phyloP scores from a whole-genome alignment of 2,888 invertebrate genomes.

The Papilio elwesi region DNA sequence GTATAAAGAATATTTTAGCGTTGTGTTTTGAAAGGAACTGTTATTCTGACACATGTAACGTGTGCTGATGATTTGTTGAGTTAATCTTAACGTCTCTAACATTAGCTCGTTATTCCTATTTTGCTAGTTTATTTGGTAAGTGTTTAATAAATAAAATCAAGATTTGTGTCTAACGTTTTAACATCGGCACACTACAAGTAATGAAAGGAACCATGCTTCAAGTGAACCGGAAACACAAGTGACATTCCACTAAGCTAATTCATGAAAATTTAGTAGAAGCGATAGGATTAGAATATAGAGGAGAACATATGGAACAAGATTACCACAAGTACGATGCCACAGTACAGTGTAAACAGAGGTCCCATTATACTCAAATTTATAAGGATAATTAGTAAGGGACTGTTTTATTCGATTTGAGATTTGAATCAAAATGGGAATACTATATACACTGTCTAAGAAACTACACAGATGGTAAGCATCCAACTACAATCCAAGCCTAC shows the following conservation, averaged over 20 bases:
- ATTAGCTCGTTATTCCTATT: constrained; percentile 10
- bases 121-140: constrained; percentile 37
- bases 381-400: background rate
- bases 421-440: background rate
- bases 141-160: constrained; percentile 47
- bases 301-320: constrained; percentile 38
- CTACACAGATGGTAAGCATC: constrained; percentile 35
- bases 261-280: constrained; percentile 65
- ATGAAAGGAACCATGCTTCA: constrained; percentile 65
- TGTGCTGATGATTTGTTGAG: constrained; percentile 5
- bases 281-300: constrained; percentile 47
- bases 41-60: background rate
- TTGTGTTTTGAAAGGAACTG: too few relatives aligned
- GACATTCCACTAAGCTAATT: constrained; percentile 59
- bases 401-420: background rate
- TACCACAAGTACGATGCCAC: constrained; percentile 38
- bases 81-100: constrained; percentile 8
- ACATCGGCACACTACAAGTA: constrained; percentile 69
- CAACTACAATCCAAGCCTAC: constrained; percentile 33
- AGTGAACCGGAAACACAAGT: constrained; percentile 48
- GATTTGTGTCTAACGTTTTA: constrained; percentile 54
- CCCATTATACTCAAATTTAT: constrained; percentile 7
- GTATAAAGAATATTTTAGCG: too few relatives aligned
- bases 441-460: constrained; percentile 12
- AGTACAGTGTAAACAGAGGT: constrained; percentile 39